These are phyloP conservation scores for Chunga burmeisteri DNA, from an alignment of 2,113 vertebrate genomes.

Conservation along the genomic window DNA sequence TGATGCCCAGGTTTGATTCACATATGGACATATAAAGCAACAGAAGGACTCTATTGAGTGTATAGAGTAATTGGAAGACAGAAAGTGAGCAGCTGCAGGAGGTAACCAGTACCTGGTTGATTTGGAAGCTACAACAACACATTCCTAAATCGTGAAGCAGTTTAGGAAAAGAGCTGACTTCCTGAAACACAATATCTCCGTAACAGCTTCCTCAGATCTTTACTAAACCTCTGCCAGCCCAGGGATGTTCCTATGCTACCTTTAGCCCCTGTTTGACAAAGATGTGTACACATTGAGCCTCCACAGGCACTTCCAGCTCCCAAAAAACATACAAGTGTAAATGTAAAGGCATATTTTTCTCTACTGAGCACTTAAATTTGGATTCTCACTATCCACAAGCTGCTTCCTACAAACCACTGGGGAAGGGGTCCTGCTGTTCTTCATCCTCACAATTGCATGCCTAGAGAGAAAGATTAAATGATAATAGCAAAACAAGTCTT, in stretches of 20 bases:
- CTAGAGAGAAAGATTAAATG: not conserved
- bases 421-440: not conserved
- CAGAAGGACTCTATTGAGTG: not conserved
- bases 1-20: not conserved
- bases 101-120: not conserved
- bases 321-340: not conserved
- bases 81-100: not conserved
- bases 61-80: not conserved
- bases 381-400: not conserved
- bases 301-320: not conserved
- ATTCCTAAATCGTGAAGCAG: not conserved
- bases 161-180: not conserved
- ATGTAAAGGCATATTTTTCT: not conserved
- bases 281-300: rapidly evolving
- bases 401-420: not conserved
- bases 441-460: not conserved
- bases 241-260: not conserved
- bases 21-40: not conserved
- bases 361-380: not conserved
- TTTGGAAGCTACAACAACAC: not conserved
- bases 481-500: not conserved
- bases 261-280: not conserved
- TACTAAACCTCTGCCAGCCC: not conserved
- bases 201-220: not conserved
- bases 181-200: not conserved